A percentile compares a stretch with the other conserved stretches of the same genome.
Conservation (phyloP, 2,797 vertebrate genomes). For the Enteromius fasciolatus region DNA sequence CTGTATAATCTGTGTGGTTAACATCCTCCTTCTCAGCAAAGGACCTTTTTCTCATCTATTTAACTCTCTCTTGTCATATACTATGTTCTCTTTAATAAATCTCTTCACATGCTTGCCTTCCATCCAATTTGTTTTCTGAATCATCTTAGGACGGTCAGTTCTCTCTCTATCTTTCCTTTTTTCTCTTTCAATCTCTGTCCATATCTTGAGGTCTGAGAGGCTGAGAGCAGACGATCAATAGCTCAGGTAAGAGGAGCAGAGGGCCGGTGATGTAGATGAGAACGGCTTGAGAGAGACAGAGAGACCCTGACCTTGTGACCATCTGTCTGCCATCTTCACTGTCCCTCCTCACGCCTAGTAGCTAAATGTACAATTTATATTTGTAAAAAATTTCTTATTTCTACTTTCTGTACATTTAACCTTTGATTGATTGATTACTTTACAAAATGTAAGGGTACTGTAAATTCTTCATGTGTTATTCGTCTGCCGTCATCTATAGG, state of each 20-base stretch:
- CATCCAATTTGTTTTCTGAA: not conserved
- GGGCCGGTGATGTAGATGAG: conserved; percentile 11
- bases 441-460: not conserved
- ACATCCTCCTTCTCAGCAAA: not conserved
- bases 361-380: not conserved
- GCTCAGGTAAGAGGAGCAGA: conserved; percentile 12
- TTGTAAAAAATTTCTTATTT: no score
- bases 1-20: not conserved
- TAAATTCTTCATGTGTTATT: no score
- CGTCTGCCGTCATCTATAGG: no score
- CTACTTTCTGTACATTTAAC: not conserved
- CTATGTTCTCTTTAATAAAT: conserved; percentile 7
- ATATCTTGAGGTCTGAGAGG: conserved; percentile 21
- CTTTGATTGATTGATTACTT: not conserved
- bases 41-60: not conserved
- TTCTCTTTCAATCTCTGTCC: not conserved
- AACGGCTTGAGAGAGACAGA: conserved; percentile 12
- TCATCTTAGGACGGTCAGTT: not conserved
- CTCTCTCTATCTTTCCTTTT: not conserved
- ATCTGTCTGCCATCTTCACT: conserved; percentile 12
- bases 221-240: conserved; percentile 14
- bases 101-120: not conserved
- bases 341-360: not conserved
- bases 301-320: not conserved
- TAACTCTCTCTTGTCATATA: not conserved